A percentile compares a stretch with the other conserved stretches of the same genome.
phyloP scores from a whole-genome alignment of 2,888 invertebrate genomes.

The Zhuqinia jingwanae region DNA sequence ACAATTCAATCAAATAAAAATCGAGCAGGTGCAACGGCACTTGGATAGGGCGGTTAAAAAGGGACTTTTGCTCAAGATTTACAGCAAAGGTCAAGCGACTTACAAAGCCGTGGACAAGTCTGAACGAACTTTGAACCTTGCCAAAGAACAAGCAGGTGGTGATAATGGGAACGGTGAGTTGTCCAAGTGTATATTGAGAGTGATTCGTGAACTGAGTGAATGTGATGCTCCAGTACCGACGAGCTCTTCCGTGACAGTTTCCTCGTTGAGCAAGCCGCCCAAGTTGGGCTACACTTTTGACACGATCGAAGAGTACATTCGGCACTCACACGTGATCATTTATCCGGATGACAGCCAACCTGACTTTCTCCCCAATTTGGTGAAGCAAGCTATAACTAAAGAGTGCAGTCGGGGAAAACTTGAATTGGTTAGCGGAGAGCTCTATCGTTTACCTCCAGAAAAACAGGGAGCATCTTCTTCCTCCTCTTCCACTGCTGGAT shows the following conservation, averaged over 20 bases:
- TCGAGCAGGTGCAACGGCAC: constrained; percentile 78
- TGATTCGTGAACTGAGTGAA: constrained; percentile 77
- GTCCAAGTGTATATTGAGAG: constrained; percentile 75
- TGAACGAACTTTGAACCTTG: constrained; percentile 75
- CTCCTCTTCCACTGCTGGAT: neutral
- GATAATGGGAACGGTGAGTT: constrained; percentile 61
- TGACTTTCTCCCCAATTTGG: constrained; percentile 63
- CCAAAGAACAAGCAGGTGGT: constrained; percentile 14
- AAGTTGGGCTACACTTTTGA: constrained; percentile 74
- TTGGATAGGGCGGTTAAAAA: constrained; percentile 77
- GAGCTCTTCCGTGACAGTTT: constrained; percentile 53
- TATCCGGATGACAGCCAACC: constrained; percentile 70
- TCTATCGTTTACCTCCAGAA: constrained; percentile 61
- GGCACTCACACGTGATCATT: constrained; percentile 77
- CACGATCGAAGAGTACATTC: constrained; percentile 76
- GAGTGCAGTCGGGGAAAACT: constrained; percentile 68
- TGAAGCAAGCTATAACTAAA: constrained; percentile 56
- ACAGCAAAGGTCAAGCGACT: constrained; percentile 76
- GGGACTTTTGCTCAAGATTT: constrained; percentile 75
- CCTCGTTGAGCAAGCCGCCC: constrained; percentile 56
- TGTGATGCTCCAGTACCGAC: constrained; percentile 72
- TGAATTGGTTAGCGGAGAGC: constrained; percentile 71
- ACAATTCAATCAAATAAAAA: constrained; percentile 76
- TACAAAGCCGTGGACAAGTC: constrained; percentile 78
- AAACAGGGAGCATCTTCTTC: neutral